These are phyloP conservation scores for Ormyrus labotus DNA, from an alignment of 2,888 invertebrate species.

Conservation along the genomic window DNA sequence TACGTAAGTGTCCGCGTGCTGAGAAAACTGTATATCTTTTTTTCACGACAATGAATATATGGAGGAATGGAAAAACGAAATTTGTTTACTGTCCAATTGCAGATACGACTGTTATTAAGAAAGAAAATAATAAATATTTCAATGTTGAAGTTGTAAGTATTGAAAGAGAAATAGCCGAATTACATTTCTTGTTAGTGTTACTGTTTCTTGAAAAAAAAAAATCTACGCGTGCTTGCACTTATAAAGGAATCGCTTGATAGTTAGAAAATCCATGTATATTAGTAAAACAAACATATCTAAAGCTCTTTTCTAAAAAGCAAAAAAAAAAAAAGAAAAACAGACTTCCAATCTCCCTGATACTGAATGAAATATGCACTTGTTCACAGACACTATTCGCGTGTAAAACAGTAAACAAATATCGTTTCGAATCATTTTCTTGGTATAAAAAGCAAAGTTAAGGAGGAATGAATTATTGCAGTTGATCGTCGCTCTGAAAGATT, in stretches of 20 bases:
- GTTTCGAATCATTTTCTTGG: slow-evolving; percentile 39
- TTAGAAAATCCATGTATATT: slow-evolving; percentile 38
- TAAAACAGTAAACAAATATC: slow-evolving; percentile 56
- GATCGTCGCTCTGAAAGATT: not conserved
- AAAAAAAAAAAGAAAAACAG: slow-evolving; percentile 9
- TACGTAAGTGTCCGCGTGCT: slow-evolving; percentile 61
- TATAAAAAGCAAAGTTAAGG: slow-evolving; percentile 32
- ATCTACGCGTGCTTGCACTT: slow-evolving; percentile 28
- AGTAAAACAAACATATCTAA: slow-evolving; percentile 15
- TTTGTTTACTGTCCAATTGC: slow-evolving; percentile 54
- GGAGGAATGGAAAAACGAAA: slow-evolving; percentile 38
- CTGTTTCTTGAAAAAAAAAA: slow-evolving; percentile 28
- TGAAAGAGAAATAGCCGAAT: slow-evolving; percentile 43
- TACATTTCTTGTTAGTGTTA: slow-evolving; percentile 54
- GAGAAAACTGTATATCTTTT: slow-evolving; percentile 50
- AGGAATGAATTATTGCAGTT: slow-evolving; percentile 51
- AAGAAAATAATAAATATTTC: slow-evolving; percentile 49
- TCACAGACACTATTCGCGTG: slow-evolving; percentile 37
- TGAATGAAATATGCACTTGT: slow-evolving; percentile 34
- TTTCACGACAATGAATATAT: slow-evolving; percentile 29
- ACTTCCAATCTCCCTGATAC: slow-evolving; percentile 23
- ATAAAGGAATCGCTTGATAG: slow-evolving; percentile 37
- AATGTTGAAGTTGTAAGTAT: slow-evolving; percentile 52
- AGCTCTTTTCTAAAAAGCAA: slow-evolving; percentile 36
- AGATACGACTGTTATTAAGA: slow-evolving; percentile 44